Conservation (phyloP, 2,113 vertebrate genomes). For the Trinectes maculatus region DNA sequence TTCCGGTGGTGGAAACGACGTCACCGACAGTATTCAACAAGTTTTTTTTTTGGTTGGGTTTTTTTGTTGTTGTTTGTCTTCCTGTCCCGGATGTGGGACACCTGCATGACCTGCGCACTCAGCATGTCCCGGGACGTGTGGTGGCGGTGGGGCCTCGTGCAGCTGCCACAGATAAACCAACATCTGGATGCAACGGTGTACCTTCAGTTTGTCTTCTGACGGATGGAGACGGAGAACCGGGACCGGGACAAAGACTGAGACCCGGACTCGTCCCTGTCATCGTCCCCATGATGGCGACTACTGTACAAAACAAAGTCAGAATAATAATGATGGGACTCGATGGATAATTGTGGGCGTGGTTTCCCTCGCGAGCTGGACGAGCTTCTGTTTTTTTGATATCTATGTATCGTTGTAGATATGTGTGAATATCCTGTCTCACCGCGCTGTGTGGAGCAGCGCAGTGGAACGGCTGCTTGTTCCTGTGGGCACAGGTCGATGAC, state of each 20-base stretch:
- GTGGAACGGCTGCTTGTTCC: too few species aligned
- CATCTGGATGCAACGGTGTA: conserved; percentile 47
- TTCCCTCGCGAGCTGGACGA: conserved; percentile 76
- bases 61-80: not conserved
- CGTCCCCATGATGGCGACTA: conserved; percentile 79
- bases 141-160: too few species aligned
- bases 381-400: too few species aligned
- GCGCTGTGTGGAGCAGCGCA: conserved; percentile 72
- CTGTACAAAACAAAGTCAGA: conserved; percentile 78
- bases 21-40: conserved; percentile 29
- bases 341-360: conserved; percentile 57
- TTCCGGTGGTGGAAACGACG: conserved; percentile 6
- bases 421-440: conserved; percentile 85
- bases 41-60: not conserved
- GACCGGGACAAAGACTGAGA: not conserved
- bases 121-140: conserved; percentile 20
- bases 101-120: conserved; percentile 7
- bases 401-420: conserved; percentile 86
- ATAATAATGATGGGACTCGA: conserved; percentile 57
- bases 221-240: not conserved
- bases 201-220: conserved; percentile 36
- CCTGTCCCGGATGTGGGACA: conserved; percentile 11
- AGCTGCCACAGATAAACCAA: too few species aligned
- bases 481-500: too few species aligned
- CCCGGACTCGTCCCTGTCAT: conserved; percentile 51